phyloP scores from a whole-genome alignment of 2,797 vertebrate genomes.

The Xyrichtys novacula region DNA sequence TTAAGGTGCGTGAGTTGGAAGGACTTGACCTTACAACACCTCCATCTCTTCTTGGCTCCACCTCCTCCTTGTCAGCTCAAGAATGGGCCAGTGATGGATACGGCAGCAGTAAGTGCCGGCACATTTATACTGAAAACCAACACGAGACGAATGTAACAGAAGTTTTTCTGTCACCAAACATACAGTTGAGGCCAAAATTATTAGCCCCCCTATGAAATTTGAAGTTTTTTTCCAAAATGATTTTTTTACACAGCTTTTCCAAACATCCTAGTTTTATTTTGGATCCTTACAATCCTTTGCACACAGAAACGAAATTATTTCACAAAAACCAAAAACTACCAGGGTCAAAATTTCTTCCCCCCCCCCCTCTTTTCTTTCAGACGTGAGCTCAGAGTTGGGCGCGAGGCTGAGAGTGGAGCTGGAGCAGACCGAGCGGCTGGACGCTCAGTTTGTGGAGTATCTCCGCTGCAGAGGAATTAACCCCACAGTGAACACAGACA shows the following conservation, averaged over 20 bases:
- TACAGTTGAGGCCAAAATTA: too few relatives aligned
- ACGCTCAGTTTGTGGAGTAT: constrained; percentile 82
- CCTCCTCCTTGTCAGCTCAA: constrained; percentile 80
- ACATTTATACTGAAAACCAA: neutral
- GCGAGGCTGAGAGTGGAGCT: constrained; percentile 81
- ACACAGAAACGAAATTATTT: too few relatives aligned
- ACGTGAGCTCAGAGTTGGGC: constrained; percentile 84
- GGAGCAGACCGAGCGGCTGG: constrained; percentile 78
- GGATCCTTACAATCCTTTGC: too few relatives aligned
- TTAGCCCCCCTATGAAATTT: too few relatives aligned
- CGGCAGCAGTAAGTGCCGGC: constrained; percentile 88
- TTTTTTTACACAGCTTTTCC: too few relatives aligned
- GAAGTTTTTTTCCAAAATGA: too few relatives aligned
- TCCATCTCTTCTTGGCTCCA: constrained; percentile 82
- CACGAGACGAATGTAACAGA: too few relatives aligned
- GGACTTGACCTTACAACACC: constrained; percentile 82
- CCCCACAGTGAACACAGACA: constrained; percentile 77
- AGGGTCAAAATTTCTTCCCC: too few relatives aligned
- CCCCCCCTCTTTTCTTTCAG: constrained; percentile 71
- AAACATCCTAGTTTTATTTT: too few relatives aligned
- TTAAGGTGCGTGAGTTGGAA: constrained; percentile 83
- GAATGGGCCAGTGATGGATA: constrained; percentile 85
- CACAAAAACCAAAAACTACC: too few relatives aligned
- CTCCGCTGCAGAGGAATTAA: constrained; percentile 82
- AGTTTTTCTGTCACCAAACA: too few relatives aligned